Evolutionary conservation across 2,797 vertebrate genomes (phyloP).

Genomic region (Macropodus opercularis): DNA sequence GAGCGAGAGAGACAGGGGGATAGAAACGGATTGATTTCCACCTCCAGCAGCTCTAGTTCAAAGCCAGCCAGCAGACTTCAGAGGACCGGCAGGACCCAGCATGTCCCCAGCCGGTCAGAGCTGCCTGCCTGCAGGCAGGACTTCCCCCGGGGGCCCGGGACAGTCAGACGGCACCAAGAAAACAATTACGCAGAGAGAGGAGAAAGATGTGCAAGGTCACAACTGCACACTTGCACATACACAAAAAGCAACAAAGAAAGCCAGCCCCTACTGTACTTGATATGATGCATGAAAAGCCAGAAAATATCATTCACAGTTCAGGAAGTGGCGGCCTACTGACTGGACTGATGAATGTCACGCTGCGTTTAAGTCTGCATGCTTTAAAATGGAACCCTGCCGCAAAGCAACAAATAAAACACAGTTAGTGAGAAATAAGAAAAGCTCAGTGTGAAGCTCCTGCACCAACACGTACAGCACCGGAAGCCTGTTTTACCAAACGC

Average conservation of each 20-base stretch:
- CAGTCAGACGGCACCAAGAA: slow-evolving; percentile 77
- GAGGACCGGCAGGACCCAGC: slow-evolving; percentile 80
- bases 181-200: slow-evolving; percentile 74
- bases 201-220: slow-evolving; percentile 59
- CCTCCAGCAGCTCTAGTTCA: slow-evolving; percentile 80
- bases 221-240: slow-evolving; percentile 26
- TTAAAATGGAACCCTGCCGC: slow-evolving; percentile 36
- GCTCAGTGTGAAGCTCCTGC: slow-evolving; percentile 45
- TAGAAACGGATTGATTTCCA: slow-evolving; percentile 80
- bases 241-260: neutral
- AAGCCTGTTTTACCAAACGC: slow-evolving; percentile 16
- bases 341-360: neutral
- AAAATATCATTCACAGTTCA: neutral
- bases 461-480: slow-evolving; percentile 47
- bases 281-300: neutral
- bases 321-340: neutral
- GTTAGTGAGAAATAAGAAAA: slow-evolving; percentile 38
- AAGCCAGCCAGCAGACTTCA: slow-evolving; percentile 80
- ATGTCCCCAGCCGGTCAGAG: slow-evolving; percentile 75
- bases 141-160: slow-evolving; percentile 77
- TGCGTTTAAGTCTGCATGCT: slow-evolving; percentile 1
- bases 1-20: slow-evolving; percentile 23
- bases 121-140: slow-evolving; percentile 81
- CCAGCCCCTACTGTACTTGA: neutral
- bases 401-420: slow-evolving; percentile 18